Base-by-base conservation (phyloP, 2,888 invertebrate genomes). In the Ephialtes manifestator region DNA sequence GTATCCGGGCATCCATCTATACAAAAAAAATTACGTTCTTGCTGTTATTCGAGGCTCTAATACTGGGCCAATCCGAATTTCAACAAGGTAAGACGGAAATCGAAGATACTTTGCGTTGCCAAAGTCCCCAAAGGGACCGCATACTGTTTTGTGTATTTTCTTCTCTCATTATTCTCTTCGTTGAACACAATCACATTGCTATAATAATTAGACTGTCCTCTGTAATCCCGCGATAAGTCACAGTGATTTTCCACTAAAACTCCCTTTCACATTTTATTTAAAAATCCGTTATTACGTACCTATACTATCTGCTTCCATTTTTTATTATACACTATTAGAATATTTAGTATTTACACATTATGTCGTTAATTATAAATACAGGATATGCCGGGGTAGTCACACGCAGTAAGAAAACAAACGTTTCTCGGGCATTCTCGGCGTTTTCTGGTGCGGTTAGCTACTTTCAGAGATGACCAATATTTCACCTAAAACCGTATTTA, bases 261-360 rank as follows among this genome's bases (percentile, higher is more conserved):
- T 51, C 68, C 20, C 13, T 39, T 76, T 63, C 55, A 43, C 31
- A 71, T 86, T 87, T 84, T 82, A 60, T 85, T 86, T 84, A 81
- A 86, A 86, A 87, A 84, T 83, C 78, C 84, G 76, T 81, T 71
- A 31, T 81, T 63, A 83, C 84, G 74, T 80, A 65, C 60, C 85
- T 85, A 84, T 87, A 85, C 85, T 89, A 88, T 87, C 60, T 43
- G 65, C 39, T 39, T 53, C 58, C 51, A 55, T 67, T 68, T 84
- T 86, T 79, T 89, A 90, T 90, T 90, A 90, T 91, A 91, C 91
- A 92, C 90, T 88, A 85, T 89, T 87, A 88, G 85, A 89, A 89
- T 91, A 84, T 87, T 88, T 87, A 88, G 85, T 90, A 91, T 91
- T 88, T 90, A 91, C 91, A 91, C 90, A 82, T 82, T 83, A 60